Base-by-base conservation (phyloP, 2,797 vertebrate species). In the Limnodromus scolopaceus region DNA sequence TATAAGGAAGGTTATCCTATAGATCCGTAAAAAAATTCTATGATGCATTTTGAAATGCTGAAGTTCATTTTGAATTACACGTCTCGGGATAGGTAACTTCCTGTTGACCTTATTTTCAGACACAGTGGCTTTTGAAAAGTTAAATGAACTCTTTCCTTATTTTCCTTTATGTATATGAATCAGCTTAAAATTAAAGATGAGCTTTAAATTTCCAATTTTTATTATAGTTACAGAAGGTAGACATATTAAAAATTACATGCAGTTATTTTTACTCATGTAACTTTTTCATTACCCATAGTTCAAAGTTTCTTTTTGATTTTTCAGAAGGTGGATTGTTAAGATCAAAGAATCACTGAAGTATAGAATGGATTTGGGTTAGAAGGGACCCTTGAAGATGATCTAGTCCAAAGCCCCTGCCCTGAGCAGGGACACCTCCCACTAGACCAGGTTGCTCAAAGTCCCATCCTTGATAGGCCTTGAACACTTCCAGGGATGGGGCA, bases 391-490 rank as follows among this genome's bases (percentile, higher is more conserved):
- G 15, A 49, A 45, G 70, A 22, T 71, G 1, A 41, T 41, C 17
- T 75, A n/a, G 27, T 81, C 13, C 18, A 39, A 12, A 4, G 1
- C 5, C 25, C 12, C 8, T 19, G 5, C 22, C 1, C 6, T 34
- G 11, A 5, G 11, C 24, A 39, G 20, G 18, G 24, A 30, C 38
- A 18, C 13, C 30, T 54, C 41, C 5, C 8, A 19, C 28, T 34
- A 30, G 6, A 34, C 5, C 19, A 27, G 13, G 12, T 39, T 78
- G 58, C 24, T 51, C 13, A 36, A 30, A 79, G 20, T 11, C 14
- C 24, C 1, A 0, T 48, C 25, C 23, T 61, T 61, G 2, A 18
- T 17, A 41, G 18, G 2, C 25, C 5, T 13, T 16, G 32, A 60
- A 54, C 16, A 1, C 5, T 36, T 53, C n/a, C 53, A 48, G 9